Evolutionary conservation across 2,888 invertebrate species (phyloP).

Genomic region (Trachelus iudaicus): DNA sequence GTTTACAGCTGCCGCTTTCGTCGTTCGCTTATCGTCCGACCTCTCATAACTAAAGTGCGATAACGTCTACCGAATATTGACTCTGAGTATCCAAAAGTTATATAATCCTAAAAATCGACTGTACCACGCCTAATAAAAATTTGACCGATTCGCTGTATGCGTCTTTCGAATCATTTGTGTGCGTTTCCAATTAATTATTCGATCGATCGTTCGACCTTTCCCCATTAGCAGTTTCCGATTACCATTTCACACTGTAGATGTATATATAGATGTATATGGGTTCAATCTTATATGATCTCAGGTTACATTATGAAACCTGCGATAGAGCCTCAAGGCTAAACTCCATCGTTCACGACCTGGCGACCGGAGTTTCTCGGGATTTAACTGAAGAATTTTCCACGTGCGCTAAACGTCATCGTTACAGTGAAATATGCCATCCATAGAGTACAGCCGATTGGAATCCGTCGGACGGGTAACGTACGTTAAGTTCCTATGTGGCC

Average conservation of each 20-base stretch:
- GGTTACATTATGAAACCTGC: neutral
- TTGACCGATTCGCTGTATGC: neutral
- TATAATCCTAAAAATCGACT: neutral
- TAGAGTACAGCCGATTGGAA: neutral
- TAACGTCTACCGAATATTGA: neutral
- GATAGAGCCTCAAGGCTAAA: neutral
- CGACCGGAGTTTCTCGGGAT: neutral
- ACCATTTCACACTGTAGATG: neutral
- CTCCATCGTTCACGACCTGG: neutral
- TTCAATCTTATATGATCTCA: neutral
- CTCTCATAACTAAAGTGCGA: neutral
- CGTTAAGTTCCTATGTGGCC: neutral
- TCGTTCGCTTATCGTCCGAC: neutral
- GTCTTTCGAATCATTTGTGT: neutral
- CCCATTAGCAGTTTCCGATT: neutral
- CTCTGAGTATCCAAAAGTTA: neutral
- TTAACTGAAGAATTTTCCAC: neutral
- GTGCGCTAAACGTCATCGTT: neutral
- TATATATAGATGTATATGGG: neutral
- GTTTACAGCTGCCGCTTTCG: neutral
- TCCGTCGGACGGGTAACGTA: neutral
- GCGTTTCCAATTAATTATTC: neutral
- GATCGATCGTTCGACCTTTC: neutral
- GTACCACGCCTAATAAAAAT: neutral
- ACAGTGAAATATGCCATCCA: neutral